Base-by-base conservation (phyloP, 2,797 vertebrate species). In the Apogon talboti region DNA sequence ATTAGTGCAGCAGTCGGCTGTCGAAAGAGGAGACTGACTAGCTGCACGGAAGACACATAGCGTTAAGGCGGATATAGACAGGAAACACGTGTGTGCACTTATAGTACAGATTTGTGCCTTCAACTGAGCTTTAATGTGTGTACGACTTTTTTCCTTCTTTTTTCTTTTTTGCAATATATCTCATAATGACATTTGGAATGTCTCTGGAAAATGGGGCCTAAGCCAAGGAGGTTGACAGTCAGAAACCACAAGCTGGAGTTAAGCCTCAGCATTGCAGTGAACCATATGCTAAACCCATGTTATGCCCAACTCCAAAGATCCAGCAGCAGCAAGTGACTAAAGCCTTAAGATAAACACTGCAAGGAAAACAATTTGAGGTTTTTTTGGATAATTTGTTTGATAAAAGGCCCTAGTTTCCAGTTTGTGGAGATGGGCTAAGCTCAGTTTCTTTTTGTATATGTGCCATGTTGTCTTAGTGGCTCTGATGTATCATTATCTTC, bases 161-260 rank as follows among this genome's bases (percentile, higher is more conserved):
- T 61, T 37, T 74, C 67, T 81, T 78, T 75, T 82, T 83, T 76
- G 79, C 83, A 86, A 82, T 89, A 88, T 85, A 89, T 91, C 92
- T 91, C 81, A 87, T 91, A 91, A 86, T 89, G 87, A 88, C 92
- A 92, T 92, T 92, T 86, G 92, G 94, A 94, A 93, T 91, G 89
- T 93, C 91, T 91, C 83, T 90, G 88, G 92, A 94, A 93, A 95
- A 91, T 84, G 76, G 77, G 85, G 77, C 72, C 79, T 88, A 85
- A 93, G 86, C 88, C 82, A 83, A 89, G 84, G 66, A 89, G 84
- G 88, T 85, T 92, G 89, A 52, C 88, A 90, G 90, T 91, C 89
- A 87, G 86, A 90, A 92, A 90, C 90, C 89, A 78, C 89, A 91
- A 91, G 86, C 85, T 82, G 80, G 84, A 87, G 90, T 87, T 89